Conservation (phyloP, 2,113 vertebrate species). For the Upupa epops region DNA sequence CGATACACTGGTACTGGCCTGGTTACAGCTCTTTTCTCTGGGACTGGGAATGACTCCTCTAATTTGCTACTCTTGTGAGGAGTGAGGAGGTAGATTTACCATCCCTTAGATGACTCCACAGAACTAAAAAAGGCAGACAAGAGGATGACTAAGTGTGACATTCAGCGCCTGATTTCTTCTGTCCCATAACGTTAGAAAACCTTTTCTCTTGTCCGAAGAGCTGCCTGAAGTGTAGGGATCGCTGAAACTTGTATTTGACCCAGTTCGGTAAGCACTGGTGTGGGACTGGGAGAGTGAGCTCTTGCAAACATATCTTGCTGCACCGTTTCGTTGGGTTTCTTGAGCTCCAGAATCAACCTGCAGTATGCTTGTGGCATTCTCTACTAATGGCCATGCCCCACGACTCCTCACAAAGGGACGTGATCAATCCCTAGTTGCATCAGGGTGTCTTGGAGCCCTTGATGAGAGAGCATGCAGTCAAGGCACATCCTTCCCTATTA, state of each 20-base stretch:
- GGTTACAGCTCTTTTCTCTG: not conserved
- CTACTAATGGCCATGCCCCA: not conserved
- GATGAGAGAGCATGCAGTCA: not conserved
- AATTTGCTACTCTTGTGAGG: not conserved
- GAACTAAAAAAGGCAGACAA: not conserved
- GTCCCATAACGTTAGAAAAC: not conserved
- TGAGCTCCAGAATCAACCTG: not conserved
- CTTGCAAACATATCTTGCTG: not conserved
- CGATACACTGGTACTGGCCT: not conserved
- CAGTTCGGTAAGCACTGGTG: not conserved
- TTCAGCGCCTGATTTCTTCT: not conserved
- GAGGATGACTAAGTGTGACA: not conserved
- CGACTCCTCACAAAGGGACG: not conserved
- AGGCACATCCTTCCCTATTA: not conserved
- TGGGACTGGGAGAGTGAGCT: not conserved
- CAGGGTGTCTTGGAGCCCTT: not conserved
- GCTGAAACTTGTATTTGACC: not conserved
- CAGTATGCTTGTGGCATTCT: not conserved
- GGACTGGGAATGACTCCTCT: not conserved
- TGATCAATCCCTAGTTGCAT: not conserved
- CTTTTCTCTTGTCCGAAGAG: not conserved
- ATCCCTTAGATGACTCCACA: not conserved
- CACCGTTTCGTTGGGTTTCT: not conserved
- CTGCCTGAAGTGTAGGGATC: not conserved
- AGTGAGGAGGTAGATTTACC: not conserved